Evolutionary conservation across 1,140 invertebrate species (phyloP).

Genomic region (Drosophila albomicans): DNA sequence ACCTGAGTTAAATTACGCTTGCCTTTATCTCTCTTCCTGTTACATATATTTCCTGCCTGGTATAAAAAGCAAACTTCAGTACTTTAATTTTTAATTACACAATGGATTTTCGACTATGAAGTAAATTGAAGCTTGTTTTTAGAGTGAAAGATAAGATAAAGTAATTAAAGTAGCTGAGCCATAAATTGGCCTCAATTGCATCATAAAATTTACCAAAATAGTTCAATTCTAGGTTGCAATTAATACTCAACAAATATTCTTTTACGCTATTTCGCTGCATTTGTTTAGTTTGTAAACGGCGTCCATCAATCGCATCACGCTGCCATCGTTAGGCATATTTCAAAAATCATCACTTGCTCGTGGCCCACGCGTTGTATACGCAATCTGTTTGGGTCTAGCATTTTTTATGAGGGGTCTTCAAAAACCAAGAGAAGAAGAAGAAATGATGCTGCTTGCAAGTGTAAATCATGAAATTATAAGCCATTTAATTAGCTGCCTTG

Average conservation of each 20-base stretch:
- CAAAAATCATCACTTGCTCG: slow-evolving; percentile 18
- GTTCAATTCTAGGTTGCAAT: not conserved
- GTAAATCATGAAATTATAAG: slow-evolving; percentile 82
- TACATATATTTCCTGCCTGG: no score
- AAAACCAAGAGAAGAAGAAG: slow-evolving; percentile 25
- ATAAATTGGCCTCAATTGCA: slow-evolving; percentile 5
- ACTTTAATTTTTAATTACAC: slow-evolving; percentile 26
- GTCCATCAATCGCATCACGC: slow-evolving; percentile 39
- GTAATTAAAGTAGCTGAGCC: not conserved
- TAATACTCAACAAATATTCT: no score
- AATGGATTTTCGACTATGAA: not conserved
- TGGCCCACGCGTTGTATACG: slow-evolving; percentile 38
- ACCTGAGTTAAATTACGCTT: no score
- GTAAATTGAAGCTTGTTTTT: no score
- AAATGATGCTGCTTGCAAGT: slow-evolving; percentile 46
- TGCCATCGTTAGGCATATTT: slow-evolving; percentile 2
- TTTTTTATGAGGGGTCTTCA: slow-evolving; percentile 63
- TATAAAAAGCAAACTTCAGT: slow-evolving; percentile 10
- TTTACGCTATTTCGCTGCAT: not conserved
- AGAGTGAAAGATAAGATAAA: slow-evolving; percentile 1
- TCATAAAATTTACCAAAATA: not conserved
- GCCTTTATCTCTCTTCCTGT: no score
- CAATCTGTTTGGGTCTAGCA: slow-evolving; percentile 48
- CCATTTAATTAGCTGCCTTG: slow-evolving; percentile 75
- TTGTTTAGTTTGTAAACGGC: slow-evolving; percentile 4